phyloP scores from a whole-genome alignment of 2,888 invertebrate species.

The Limnephilus lunatus region DNA sequence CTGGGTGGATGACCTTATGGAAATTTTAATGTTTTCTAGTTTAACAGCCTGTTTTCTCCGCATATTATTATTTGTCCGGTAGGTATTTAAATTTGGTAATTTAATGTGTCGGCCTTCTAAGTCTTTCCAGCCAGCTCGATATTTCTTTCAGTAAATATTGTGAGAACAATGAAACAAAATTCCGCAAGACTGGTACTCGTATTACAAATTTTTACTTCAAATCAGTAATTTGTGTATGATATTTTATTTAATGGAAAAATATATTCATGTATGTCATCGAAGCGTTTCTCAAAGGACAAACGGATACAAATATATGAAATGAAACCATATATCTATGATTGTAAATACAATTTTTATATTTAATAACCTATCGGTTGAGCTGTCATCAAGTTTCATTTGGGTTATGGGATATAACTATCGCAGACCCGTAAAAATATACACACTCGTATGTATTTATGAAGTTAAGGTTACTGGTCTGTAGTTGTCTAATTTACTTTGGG shows the following conservation, averaged over 20 bases:
- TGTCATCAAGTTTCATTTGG: too few species aligned
- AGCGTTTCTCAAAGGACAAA: too few species aligned
- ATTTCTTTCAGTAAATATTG: slow-evolving; percentile 27
- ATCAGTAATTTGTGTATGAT: too few species aligned
- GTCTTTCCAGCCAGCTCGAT: background rate
- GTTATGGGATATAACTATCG: too few species aligned
- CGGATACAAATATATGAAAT: too few species aligned
- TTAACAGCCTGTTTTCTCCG: slow-evolving; percentile 45
- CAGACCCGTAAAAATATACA: too few species aligned
- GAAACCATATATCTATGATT: too few species aligned
- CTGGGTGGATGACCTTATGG: slow-evolving; percentile 58
- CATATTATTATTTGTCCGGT: slow-evolving; percentile 45
- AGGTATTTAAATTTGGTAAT: slow-evolving; percentile 42
- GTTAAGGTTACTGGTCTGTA: too few species aligned
- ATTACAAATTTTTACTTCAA: background rate
- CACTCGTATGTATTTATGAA: too few species aligned
- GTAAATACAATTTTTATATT: too few species aligned
- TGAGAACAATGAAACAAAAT: background rate
- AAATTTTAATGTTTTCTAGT: slow-evolving; percentile 50
- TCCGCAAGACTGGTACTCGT: background rate
- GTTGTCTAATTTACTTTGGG: too few species aligned
- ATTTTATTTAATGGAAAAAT: background rate
- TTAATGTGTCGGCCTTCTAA: slow-evolving; percentile 22
- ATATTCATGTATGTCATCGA: background rate
- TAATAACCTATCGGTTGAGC: too few species aligned